phyloP scores from a whole-genome alignment of 2,113 vertebrate genomes.

The Microcebus jonahi region DNA sequence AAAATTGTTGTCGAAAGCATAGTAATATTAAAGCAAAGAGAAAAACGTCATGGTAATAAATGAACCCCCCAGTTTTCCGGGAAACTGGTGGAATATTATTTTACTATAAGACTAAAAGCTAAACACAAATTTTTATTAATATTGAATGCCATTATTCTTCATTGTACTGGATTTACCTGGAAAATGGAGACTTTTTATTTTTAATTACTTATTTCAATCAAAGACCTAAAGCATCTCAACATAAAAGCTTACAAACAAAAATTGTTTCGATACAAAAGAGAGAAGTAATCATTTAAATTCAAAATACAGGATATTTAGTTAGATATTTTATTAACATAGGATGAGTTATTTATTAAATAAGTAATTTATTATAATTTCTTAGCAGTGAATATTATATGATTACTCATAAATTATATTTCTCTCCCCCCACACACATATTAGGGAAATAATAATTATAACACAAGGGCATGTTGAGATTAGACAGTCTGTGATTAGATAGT shows the following conservation, averaged over 20 bases:
- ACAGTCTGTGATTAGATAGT: neutral
- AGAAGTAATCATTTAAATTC: neutral
- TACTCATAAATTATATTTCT: neutral
- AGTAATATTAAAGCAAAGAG: slow-evolving; percentile 57
- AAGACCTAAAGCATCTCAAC: neutral
- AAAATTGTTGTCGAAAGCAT: slow-evolving; percentile 72
- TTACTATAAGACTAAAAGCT: slow-evolving; percentile 64
- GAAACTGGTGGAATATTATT: slow-evolving; percentile 72
- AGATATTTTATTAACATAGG: neutral
- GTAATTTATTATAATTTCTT: neutral
- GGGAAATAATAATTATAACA: neutral
- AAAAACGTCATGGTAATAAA: slow-evolving; percentile 65
- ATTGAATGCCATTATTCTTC: slow-evolving; percentile 39
- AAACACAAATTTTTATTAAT: slow-evolving; percentile 69
- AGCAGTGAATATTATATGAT: neutral
- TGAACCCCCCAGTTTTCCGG: slow-evolving; percentile 66
- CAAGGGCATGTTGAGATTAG: neutral
- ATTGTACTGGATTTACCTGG: neutral
- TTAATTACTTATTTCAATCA: slow-evolving; percentile 18
- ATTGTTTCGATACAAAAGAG: neutral
- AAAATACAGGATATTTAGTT: neutral
- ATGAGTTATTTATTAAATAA: neutral
- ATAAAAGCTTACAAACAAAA: neutral
- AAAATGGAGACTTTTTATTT: slow-evolving; percentile 21
- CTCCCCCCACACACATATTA: neutral